Evolutionary conservation across 2,113 vertebrate genomes (phyloP).

Genomic region (Mionectes macconnelli): DNA sequence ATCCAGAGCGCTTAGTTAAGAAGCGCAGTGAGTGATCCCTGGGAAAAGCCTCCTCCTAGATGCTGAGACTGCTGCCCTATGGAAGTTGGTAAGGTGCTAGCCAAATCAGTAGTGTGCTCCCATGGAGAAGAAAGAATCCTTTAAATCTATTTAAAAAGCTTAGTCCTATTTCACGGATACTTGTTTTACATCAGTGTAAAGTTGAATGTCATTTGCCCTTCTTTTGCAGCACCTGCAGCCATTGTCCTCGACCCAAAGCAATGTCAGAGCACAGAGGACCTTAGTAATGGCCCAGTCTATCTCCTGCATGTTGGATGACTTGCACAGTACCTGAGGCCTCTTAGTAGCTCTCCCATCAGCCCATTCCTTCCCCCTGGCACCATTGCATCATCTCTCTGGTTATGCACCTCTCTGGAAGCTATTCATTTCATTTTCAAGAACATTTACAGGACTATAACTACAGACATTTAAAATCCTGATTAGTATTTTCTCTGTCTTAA

Average conservation of each 20-base stretch:
- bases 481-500: conserved; percentile 66
- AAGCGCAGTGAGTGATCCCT: background rate
- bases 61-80: background rate
- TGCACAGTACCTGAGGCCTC: background rate
- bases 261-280: background rate
- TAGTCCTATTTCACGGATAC: background rate
- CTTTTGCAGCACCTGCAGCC: background rate
- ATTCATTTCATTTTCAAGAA: conserved; percentile 7
- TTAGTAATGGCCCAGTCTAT: background rate
- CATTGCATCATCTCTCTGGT: background rate
- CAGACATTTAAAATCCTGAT: conserved; percentile 66
- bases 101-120: background rate
- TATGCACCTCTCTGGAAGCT: conserved; percentile 19
- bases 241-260: background rate
- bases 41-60: background rate
- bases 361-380: background rate
- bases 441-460: conserved; percentile 54
- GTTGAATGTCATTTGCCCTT: background rate
- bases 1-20: background rate
- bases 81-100: background rate
- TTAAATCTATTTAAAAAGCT: background rate
- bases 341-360: background rate
- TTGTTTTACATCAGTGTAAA: background rate
- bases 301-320: background rate
- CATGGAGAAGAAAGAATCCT: background rate